phyloP scores from a whole-genome alignment of 2,113 vertebrate genomes.

The Malurus elegans region DNA sequence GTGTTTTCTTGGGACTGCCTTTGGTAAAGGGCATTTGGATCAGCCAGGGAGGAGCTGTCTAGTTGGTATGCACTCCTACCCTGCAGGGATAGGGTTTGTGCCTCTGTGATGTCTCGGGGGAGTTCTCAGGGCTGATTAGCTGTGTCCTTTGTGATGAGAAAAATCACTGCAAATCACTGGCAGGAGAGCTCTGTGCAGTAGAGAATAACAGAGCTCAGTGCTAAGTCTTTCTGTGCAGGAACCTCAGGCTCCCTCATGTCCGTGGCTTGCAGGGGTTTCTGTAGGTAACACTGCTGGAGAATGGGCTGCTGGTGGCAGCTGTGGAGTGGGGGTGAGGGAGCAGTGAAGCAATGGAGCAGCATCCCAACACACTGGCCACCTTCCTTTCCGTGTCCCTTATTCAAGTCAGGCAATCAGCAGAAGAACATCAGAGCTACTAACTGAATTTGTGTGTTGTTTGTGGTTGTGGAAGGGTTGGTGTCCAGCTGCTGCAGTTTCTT shows the following conservation, averaged over 20 bases:
- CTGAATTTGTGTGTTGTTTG: background rate
- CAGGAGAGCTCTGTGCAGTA: background rate
- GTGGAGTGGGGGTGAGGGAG: background rate
- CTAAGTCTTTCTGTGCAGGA: background rate
- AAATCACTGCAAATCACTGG: background rate
- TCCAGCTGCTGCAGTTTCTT: background rate
- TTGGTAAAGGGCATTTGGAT: background rate
- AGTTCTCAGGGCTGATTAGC: background rate
- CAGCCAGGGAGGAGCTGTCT: background rate
- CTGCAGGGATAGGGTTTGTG: background rate
- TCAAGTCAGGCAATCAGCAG: background rate
- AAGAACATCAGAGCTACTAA: background rate
- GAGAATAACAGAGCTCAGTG: background rate
- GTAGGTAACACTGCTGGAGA: background rate
- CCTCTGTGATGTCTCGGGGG: background rate
- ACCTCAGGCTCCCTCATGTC: rapidly evolving
- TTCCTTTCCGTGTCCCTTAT: background rate
- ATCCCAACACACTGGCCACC: background rate
- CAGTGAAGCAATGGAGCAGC: background rate
- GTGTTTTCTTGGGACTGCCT: background rate
- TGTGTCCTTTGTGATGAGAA: background rate
- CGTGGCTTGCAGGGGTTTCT: background rate
- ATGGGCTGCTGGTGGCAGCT: background rate
- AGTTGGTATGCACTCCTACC: background rate
- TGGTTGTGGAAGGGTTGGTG: background rate